Conservation (phyloP, 2,888 invertebrate genomes). For the Drosophila merina region DNA sequence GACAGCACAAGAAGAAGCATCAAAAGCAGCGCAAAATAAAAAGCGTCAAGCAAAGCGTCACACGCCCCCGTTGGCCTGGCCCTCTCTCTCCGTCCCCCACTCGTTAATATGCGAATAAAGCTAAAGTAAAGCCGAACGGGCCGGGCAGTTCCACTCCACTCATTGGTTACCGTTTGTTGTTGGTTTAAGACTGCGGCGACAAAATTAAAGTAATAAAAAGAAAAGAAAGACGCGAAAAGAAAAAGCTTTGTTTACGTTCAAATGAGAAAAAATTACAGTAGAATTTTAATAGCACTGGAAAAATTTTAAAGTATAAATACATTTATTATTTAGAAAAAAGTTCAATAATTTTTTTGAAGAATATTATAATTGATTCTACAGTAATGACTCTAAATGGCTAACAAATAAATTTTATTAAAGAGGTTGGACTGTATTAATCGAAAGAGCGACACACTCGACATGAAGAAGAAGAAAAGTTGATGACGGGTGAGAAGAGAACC, state of each 20-base stretch:
- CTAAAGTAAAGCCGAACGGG: slow-evolving; percentile 40
- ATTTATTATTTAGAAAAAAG: not conserved
- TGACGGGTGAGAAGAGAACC: slow-evolving; percentile 66
- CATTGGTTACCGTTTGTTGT: slow-evolving; percentile 52
- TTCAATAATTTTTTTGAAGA: not conserved
- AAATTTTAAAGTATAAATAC: not conserved
- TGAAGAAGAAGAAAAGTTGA: slow-evolving; percentile 40
- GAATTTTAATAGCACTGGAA: not conserved
- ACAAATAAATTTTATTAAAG: not conserved
- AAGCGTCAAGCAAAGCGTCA: slow-evolving; percentile 76
- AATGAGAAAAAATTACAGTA: slow-evolving; percentile 59
- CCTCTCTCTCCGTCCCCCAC: slow-evolving; percentile 27
- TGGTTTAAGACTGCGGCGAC: slow-evolving; percentile 49
- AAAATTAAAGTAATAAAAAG: slow-evolving; percentile 70
- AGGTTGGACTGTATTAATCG: slow-evolving; percentile 30
- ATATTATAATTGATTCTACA: too few relatives aligned
- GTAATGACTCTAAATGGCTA: not conserved
- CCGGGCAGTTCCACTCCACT: slow-evolving; percentile 45
- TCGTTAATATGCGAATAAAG: slow-evolving; percentile 53
- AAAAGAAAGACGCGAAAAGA: slow-evolving; percentile 21
- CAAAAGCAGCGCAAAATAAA: slow-evolving; percentile 45
- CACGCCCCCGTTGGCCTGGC: slow-evolving; percentile 50
- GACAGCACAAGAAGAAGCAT: slow-evolving; percentile 41
- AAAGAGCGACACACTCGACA: slow-evolving; percentile 51
- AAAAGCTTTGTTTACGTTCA: slow-evolving; percentile 71